Conservation (phyloP, 2,888 invertebrate genomes). For the Allolobophora icterica region DNA sequence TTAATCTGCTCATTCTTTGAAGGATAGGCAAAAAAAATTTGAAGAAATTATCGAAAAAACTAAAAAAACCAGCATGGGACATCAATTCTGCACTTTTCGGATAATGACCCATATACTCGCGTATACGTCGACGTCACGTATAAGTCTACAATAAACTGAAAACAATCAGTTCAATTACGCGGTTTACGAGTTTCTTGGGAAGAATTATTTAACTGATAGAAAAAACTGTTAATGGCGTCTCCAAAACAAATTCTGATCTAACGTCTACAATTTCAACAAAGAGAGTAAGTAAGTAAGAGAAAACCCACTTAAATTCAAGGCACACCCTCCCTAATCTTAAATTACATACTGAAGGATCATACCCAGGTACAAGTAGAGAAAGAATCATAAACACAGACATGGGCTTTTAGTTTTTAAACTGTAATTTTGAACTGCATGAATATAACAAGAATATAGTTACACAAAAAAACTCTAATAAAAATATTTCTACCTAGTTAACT, state of each 20-base stretch:
- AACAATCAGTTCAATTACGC: too few relatives aligned
- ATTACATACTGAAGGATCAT: not conserved
- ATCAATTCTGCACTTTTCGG: too few relatives aligned
- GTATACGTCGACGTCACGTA: too few relatives aligned
- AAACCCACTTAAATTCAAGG: not conserved
- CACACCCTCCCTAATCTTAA: not conserved
- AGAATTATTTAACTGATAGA: not conserved
- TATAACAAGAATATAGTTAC: not conserved
- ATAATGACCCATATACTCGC: too few relatives aligned
- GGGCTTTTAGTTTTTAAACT: not conserved
- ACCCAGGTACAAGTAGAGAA: not conserved
- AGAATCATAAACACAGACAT: not conserved
- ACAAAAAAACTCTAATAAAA: not conserved
- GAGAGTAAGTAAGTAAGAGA: not conserved
- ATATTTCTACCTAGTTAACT: not conserved
- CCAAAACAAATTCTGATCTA: not conserved
- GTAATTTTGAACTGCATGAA: not conserved
- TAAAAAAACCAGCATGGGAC: too few relatives aligned
- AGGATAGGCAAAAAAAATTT: too few relatives aligned
- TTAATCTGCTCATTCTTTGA: too few relatives aligned
- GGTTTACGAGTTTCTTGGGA: not conserved
- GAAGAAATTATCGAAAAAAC: too few relatives aligned
- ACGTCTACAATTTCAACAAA: not conserved
- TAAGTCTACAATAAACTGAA: too few relatives aligned
- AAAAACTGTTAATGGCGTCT: not conserved